phyloP scores from a whole-genome alignment of 1,140 invertebrate species.

The Cephus cinctus region DNA sequence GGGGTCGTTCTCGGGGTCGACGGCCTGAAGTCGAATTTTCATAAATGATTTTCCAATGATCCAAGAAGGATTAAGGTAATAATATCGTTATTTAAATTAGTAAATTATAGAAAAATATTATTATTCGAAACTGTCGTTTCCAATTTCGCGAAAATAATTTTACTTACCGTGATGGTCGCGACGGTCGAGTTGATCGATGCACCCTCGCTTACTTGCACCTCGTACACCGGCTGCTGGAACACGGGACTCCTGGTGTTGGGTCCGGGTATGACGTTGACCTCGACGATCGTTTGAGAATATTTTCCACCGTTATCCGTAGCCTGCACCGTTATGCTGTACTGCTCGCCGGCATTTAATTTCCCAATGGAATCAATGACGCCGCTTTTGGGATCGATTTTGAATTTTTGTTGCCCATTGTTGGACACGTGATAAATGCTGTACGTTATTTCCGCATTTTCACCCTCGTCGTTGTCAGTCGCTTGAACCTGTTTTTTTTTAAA shows the following conservation, averaged over 20 bases:
- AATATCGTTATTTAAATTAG: background rate
- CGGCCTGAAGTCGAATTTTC: conserved; percentile 61
- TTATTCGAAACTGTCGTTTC: conserved; percentile 1
- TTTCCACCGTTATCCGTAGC: conserved; percentile 71
- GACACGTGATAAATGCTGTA: conserved; percentile 88
- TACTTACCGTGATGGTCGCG: conserved; percentile 63
- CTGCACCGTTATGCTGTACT: conserved; percentile 84
- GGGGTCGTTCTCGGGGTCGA: conserved; percentile 85
- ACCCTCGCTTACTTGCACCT: conserved; percentile 84
- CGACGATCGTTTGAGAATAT: conserved; percentile 79
- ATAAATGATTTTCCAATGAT: conserved; percentile 5
- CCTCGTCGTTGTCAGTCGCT: conserved; percentile 83
- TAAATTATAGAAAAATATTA: conserved; percentile 5
- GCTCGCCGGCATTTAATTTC: conserved; percentile 79
- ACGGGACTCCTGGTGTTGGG: conserved; percentile 83
- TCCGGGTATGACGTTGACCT: conserved; percentile 76
- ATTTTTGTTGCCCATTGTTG: conserved; percentile 83
- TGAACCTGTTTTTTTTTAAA: conserved; percentile 59
- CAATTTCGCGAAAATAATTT: conserved; percentile 7
- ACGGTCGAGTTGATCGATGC: conserved; percentile 83
- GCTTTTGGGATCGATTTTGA: conserved; percentile 77
- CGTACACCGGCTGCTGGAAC: conserved; percentile 77
- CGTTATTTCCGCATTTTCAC: conserved; percentile 76
- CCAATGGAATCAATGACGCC: conserved; percentile 76
- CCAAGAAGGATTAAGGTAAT: background rate